Evolutionary conservation across 2,113 vertebrate species (phyloP).

Genomic region (Tychaedon coryphoeus): DNA sequence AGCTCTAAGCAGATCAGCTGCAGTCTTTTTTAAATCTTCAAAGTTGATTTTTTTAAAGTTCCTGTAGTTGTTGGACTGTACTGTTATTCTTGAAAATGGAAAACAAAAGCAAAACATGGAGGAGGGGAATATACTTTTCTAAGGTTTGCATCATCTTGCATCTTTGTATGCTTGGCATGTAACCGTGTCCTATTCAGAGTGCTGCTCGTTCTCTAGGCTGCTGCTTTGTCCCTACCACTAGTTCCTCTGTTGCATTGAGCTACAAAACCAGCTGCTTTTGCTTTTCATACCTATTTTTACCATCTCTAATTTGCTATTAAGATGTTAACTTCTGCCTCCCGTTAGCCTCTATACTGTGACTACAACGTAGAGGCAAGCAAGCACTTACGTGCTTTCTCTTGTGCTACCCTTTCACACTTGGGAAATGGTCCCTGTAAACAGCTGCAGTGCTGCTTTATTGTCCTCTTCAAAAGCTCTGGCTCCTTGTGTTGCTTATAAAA

Average conservation of each 20-base stretch:
- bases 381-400: constrained; percentile 31
- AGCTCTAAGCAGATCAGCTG: neutral
- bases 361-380: neutral
- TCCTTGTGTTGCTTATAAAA: constrained; percentile 49
- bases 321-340: constrained; percentile 54
- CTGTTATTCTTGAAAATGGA: neutral
- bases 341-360: neutral
- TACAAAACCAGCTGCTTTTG: constrained; percentile 55
- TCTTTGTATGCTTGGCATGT: constrained; percentile 54
- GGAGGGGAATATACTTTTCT: neutral
- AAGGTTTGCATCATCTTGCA: constrained; percentile 21
- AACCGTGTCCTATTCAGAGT: neutral
- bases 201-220: neutral
- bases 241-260: constrained; percentile 38
- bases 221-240: constrained; percentile 14
- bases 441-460: constrained; percentile 54
- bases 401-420: constrained; percentile 33
- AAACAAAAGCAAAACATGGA: neutral
- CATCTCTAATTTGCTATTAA: constrained; percentile 62
- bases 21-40: neutral
- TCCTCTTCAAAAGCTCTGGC: constrained; percentile 4
- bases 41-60: neutral
- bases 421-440: constrained; percentile 49
- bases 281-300: constrained; percentile 67
- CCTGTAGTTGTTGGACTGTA: neutral